These are phyloP conservation scores for Elysia crispata DNA, from an alignment of 2,888 invertebrate species.

Conservation along the genomic window DNA sequence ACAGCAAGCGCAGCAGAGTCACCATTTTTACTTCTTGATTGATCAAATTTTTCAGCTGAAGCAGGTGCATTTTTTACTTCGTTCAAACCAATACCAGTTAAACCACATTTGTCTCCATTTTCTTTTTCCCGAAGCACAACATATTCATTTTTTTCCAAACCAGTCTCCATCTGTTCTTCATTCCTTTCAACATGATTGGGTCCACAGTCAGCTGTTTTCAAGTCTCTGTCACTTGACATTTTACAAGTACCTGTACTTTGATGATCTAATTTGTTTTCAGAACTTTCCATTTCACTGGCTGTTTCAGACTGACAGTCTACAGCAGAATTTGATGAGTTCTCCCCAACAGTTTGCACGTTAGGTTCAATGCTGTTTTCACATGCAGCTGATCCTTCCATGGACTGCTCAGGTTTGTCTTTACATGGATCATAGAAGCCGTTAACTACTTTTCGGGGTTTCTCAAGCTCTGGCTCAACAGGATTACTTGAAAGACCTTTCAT, in stretches of 20 bases:
- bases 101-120: background rate
- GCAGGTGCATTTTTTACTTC: no score
- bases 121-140: background rate
- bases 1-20: background rate
- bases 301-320: no score
- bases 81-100: background rate
- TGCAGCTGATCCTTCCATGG: no score
- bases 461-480: background rate
- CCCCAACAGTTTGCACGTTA: no score
- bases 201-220: background rate
- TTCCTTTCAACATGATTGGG: background rate
- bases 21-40: background rate
- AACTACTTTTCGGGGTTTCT: background rate
- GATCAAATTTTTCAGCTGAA: no score
- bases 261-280: background rate
- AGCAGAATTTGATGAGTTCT: no score
- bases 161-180: slow-evolving; percentile 2
- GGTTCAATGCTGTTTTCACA: no score
- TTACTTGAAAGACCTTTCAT: background rate
- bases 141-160: background rate
- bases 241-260: background rate
- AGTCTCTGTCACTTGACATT: background rate
- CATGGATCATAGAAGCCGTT: slow-evolving; percentile 1
- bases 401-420: background rate
- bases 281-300: no score